Evolutionary conservation across 2,797 vertebrate species (phyloP).

Genomic region (Chaenodraco wilsoni): DNA sequence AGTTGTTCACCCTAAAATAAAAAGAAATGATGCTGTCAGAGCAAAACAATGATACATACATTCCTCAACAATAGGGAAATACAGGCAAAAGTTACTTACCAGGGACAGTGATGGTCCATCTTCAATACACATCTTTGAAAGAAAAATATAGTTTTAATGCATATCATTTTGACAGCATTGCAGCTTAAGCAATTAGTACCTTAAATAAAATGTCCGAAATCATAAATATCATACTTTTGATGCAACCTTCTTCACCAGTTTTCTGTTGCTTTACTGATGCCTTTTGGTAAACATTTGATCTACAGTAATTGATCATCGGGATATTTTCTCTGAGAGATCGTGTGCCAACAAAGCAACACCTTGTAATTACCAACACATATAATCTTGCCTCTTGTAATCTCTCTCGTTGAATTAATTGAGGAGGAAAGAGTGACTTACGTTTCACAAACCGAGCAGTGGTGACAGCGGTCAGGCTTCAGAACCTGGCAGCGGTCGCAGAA

Average conservation of each 20-base stretch:
- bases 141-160: conserved; percentile 11
- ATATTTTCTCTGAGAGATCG: conserved; percentile 30
- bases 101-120: conserved; percentile 99
- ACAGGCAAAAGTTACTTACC: conserved; percentile 79
- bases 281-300: conserved; percentile 30
- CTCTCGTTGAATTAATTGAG: conserved; percentile 48
- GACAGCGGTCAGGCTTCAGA: conserved; percentile 98
- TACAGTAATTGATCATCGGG: conserved; percentile 39
- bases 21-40: conserved; percentile 5
- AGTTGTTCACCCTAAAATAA: conserved; percentile 95
- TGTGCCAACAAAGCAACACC: conserved; percentile 51
- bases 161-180: neutral
- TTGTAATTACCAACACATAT: conserved; percentile 69
- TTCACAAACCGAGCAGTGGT: conserved; percentile 97
- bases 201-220: neutral
- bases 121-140: conserved; percentile 93
- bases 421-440: conserved; percentile 87
- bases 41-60: neutral
- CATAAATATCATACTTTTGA: neutral
- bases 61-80: neutral
- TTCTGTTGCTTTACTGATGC: neutral
- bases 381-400: conserved; percentile 52
- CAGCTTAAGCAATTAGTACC: neutral
- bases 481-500: conserved; percentile 98
- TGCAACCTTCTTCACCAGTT: neutral